Evolutionary conservation across 2,113 vertebrate genomes (phyloP).

Genomic region (Craseonycteris thonglongyai): DNA sequence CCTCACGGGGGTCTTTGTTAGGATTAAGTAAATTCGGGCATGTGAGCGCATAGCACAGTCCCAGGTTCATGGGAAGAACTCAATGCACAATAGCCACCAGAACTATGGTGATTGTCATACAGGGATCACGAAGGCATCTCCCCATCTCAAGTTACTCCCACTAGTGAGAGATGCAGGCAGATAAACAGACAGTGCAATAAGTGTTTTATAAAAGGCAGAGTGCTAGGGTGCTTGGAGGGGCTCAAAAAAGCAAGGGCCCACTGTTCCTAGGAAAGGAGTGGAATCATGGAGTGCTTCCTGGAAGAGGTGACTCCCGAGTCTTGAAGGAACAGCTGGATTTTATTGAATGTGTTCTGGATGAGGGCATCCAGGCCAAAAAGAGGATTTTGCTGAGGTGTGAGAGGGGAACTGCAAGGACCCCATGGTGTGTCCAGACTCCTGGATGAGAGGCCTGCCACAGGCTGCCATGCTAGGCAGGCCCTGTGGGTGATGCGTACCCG

Average conservation of each 20-base stretch:
- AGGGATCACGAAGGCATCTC: background rate
- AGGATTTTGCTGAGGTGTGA: background rate
- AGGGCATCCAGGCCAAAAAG: background rate
- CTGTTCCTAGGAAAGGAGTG: background rate
- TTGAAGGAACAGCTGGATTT: background rate
- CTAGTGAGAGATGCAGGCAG: background rate
- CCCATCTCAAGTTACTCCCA: background rate
- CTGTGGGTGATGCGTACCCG: rapidly evolving
- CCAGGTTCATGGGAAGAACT: background rate
- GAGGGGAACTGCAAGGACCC: background rate
- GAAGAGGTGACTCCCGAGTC: background rate
- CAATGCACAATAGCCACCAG: too few species aligned
- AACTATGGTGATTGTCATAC: background rate
- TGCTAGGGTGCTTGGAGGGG: background rate
- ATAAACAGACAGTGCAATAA: background rate
- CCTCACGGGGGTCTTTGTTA: background rate
- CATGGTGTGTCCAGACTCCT: background rate
- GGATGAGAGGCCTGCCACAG: background rate
- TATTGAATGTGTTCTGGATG: background rate
- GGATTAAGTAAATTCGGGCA: background rate
- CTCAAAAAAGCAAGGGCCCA: background rate
- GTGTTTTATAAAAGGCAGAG: background rate
- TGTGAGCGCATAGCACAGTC: rapidly evolving
- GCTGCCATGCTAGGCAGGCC: background rate
- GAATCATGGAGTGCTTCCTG: background rate